phyloP scores from a whole-genome alignment of 2,888 invertebrate genomes.

The Diaprepes abbreviatus region DNA sequence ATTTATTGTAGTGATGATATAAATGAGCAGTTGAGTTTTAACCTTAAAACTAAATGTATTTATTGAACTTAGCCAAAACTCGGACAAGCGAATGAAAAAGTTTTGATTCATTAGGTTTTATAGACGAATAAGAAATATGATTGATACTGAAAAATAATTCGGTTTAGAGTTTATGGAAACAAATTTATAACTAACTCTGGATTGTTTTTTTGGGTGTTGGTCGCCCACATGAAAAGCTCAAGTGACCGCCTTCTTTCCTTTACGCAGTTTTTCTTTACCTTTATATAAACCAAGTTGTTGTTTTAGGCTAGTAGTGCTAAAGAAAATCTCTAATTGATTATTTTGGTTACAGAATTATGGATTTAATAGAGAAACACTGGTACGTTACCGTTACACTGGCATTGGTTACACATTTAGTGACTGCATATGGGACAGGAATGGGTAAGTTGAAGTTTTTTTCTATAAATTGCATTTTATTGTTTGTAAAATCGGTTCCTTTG shows the following conservation, averaged over 20 bases:
- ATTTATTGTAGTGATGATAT: neutral
- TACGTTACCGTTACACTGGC: slow-evolving; percentile 8
- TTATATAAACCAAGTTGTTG: no score
- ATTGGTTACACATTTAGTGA: slow-evolving; percentile 8
- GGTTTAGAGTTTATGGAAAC: no score
- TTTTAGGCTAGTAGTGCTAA: no score
- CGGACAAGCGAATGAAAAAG: neutral
- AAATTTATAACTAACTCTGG: no score
- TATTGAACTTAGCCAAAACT: slow-evolving; percentile 1
- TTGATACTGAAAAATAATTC: neutral
- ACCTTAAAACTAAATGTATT: neutral
- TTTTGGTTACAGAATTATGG: slow-evolving; percentile 19
- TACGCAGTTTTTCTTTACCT: no score
- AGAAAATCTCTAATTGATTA: neutral
- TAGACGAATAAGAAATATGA: neutral
- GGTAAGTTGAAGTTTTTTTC: neutral
- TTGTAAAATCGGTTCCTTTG: no score
- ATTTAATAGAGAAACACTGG: slow-evolving; percentile 17
- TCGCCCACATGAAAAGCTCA: no score
- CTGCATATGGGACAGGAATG: slow-evolving; percentile 11
- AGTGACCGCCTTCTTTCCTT: no score
- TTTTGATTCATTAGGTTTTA: slow-evolving; percentile 1
- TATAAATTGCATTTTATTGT: no score
- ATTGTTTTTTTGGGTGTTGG: no score
- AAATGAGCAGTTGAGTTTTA: neutral